Evolutionary conservation across 2,888 invertebrate genomes (phyloP).

Genomic region (Pandemis cinnamomeana): DNA sequence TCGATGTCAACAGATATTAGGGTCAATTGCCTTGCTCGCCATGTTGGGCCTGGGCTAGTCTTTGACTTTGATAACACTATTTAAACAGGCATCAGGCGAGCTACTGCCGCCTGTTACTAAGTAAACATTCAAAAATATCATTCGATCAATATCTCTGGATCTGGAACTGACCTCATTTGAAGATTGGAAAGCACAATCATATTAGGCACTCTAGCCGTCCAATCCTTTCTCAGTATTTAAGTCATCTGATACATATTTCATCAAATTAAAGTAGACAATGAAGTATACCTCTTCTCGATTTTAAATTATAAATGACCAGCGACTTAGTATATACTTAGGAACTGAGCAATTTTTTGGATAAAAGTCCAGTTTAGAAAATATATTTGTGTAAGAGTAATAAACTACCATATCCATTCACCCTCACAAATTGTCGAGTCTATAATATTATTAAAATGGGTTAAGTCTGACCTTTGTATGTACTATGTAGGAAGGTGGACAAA

Average conservation of each 20-base stretch:
- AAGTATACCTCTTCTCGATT: too few relatives aligned
- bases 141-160: conserved; percentile 55
- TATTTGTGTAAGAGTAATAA: too few relatives aligned
- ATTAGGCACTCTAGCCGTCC: neutral
- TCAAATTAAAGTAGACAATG: too few relatives aligned
- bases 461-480: neutral
- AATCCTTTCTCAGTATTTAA: too few relatives aligned
- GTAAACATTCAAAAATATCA: conserved; percentile 58
- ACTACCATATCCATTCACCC: too few relatives aligned
- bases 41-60: conserved; percentile 58
- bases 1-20: conserved; percentile 69
- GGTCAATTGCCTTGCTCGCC: conserved; percentile 70
- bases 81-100: conserved; percentile 52
- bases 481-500: neutral
- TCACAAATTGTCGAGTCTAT: too few relatives aligned
- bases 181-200: neutral
- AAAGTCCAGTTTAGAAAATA: too few relatives aligned
- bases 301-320: too few relatives aligned
- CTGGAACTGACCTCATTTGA: conserved; percentile 52
- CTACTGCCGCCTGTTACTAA: conserved; percentile 58
- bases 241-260: too few relatives aligned
- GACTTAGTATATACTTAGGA: too few relatives aligned
- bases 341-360: too few relatives aligned
- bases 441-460: neutral
- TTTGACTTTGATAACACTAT: conserved; percentile 69